phyloP scores from a whole-genome alignment of 2,797 vertebrate species.

The Chromis chromis region DNA sequence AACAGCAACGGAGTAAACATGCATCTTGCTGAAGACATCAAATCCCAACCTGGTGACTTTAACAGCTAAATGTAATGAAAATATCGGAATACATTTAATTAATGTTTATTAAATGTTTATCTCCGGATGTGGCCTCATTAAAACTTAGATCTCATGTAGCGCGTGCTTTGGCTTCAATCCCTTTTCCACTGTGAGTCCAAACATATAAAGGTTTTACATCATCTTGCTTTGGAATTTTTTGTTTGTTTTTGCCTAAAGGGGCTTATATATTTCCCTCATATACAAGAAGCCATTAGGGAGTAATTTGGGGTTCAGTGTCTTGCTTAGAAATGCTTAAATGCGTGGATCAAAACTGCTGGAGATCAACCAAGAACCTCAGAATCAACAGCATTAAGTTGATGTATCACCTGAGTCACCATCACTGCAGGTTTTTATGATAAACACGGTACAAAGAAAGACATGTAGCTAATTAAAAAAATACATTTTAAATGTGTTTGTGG shows the following conservation, averaged over 20 bases:
- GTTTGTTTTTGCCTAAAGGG: neutral
- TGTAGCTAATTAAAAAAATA: neutral
- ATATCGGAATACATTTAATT: slow-evolving; percentile 8
- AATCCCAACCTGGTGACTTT: slow-evolving; percentile 5
- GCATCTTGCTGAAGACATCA: slow-evolving; percentile 17
- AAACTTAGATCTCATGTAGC: slow-evolving; percentile 1
- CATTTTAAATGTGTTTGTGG: neutral
- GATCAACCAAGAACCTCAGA: neutral
- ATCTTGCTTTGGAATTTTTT: neutral
- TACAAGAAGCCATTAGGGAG: too few species aligned
- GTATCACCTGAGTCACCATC: neutral
- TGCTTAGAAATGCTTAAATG: too few species aligned
- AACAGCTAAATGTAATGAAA: slow-evolving; percentile 10
- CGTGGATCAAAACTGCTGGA: too few species aligned
- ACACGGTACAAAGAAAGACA: neutral
- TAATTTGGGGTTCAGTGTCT: too few species aligned
- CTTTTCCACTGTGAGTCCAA: neutral
- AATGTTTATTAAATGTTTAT: slow-evolving; percentile 14
- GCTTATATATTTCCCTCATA: too few species aligned
- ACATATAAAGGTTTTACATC: neutral
- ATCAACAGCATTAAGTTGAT: neutral
- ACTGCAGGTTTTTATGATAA: neutral
- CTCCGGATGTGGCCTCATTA: slow-evolving; percentile 8
- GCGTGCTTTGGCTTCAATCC: neutral
- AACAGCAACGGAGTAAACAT: slow-evolving; percentile 24